Percentiles rank a stretch among this genome's conserved stretches.
These are phyloP conservation scores for Saccostrea glomerata DNA, from an alignment of 1,140 invertebrate genomes.

Conservation along the genomic window DNA sequence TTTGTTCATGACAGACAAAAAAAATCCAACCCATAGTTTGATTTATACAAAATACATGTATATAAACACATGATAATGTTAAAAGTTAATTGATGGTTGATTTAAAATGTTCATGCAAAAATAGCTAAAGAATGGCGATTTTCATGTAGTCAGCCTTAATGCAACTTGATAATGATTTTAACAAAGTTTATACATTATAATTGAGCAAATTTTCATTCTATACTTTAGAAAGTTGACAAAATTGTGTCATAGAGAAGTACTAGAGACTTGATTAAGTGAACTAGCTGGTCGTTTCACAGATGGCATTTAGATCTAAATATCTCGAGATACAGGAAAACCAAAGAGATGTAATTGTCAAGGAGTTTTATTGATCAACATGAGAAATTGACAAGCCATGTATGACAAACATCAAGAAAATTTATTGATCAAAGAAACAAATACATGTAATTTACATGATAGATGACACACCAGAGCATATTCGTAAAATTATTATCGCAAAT, in stretches of 20 bases:
- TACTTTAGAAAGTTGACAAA: no score
- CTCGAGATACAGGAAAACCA: conserved; percentile 1
- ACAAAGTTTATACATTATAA: background rate
- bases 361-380: conserved; percentile 34
- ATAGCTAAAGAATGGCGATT: no score
- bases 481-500: background rate
- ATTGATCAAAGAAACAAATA: conserved; percentile 35
- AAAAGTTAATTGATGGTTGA: no score
- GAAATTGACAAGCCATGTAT: conserved; percentile 34
- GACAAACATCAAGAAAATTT: conserved; percentile 30
- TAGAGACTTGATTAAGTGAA: background rate
- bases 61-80: no score
- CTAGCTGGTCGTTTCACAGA: background rate
- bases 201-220: no score
- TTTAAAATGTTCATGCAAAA: no score
- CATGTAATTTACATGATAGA: conserved; percentile 36
- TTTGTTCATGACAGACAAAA: background rate
- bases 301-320: background rate
- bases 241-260: no score
- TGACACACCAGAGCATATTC: background rate
- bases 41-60: background rate
- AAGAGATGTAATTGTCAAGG: conserved; percentile 26
- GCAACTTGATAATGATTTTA: no score
- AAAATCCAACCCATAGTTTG: background rate
- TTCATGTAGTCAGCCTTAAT: no score